Conservation (phyloP, 2,888 invertebrate species). For the Nemoura dubitans region DNA sequence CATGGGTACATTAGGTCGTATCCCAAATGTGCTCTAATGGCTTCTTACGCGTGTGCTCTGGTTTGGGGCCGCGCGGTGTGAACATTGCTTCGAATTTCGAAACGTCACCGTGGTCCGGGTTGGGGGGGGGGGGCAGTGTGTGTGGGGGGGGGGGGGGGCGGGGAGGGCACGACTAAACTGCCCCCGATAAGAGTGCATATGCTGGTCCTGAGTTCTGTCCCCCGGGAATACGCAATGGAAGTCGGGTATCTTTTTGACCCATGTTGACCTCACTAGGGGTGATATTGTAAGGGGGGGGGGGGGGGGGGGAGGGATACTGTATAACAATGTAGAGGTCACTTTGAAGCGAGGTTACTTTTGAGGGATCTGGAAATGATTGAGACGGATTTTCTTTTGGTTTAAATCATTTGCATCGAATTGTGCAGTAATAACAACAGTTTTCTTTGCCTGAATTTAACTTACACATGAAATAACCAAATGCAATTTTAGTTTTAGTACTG, state of each 20-base stretch:
- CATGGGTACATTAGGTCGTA: not conserved
- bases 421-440: no score
- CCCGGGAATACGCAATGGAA: not conserved
- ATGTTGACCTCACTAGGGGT: not conserved
- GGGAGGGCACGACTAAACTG: not conserved
- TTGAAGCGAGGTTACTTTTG: not conserved
- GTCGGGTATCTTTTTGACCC: not conserved
- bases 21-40: not conserved
- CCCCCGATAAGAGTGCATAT: not conserved
- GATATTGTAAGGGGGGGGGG: no score
- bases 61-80: not conserved
- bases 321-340: not conserved
- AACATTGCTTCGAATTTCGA: no score
- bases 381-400: not conserved
- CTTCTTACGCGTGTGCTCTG: not conserved
- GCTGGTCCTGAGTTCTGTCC: not conserved
- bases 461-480: no score
- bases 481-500: no score
- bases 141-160: not conserved
- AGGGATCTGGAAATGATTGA: not conserved
- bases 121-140: no score
- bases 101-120: no score
- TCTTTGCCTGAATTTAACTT: no score
- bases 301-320: not conserved
- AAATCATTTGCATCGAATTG: no score